A percentile compares a stretch with the other conserved stretches of the same genome.
These are phyloP conservation scores for Ailurus styani DNA, from an alignment of 2,113 vertebrate species.

Conservation along the genomic window DNA sequence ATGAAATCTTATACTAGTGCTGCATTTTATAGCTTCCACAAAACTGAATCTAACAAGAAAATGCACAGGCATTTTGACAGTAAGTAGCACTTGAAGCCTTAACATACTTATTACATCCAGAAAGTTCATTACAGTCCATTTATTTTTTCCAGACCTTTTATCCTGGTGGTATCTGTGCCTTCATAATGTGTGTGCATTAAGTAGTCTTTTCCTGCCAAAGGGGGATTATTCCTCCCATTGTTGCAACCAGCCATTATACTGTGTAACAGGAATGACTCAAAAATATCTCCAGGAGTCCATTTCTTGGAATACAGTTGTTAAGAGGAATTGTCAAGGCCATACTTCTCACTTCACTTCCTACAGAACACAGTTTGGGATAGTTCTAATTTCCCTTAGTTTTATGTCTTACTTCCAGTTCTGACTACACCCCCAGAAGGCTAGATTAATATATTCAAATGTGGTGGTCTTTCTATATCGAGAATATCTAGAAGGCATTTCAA, in stretches of 20 bases:
- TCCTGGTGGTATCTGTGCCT: not conserved
- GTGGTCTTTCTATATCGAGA: not conserved
- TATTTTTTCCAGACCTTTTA: constrained; percentile 7
- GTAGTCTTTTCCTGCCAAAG: not conserved
- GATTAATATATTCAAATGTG: not conserved
- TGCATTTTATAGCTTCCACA: not conserved
- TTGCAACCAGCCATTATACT: not conserved
- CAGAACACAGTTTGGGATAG: not conserved
- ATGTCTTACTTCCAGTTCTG: not conserved
- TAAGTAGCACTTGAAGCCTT: not conserved
- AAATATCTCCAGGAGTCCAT: not conserved
- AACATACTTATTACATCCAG: not conserved
- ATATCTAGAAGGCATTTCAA: not conserved
- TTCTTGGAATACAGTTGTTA: not conserved
- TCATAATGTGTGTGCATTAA: not conserved
- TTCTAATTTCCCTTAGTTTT: not conserved
- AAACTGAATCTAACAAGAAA: constrained; percentile 19
- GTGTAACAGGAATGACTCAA: not conserved
- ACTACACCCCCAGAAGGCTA: not conserved
- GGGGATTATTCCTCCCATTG: not conserved
- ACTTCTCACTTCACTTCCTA: not conserved
- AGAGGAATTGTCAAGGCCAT: not conserved
- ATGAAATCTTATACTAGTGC: not conserved
- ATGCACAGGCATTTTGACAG: not conserved
- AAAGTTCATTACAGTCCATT: not conserved